phyloP scores from a whole-genome alignment of 1,140 invertebrate genomes.

The Sycobia sp. region DNA sequence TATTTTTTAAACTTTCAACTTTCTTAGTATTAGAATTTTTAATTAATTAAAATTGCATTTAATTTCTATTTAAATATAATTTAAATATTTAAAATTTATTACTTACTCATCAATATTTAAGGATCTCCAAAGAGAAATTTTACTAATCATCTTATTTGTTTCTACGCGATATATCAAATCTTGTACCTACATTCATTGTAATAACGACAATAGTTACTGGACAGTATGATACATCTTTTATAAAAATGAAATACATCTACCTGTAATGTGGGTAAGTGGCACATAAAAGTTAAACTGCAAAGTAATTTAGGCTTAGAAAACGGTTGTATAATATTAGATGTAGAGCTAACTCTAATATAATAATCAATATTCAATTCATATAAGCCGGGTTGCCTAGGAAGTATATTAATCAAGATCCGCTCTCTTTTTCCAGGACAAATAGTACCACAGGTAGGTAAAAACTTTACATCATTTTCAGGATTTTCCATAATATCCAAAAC shows the following conservation, averaged over 20 bases:
- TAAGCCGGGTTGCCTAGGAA: slow-evolving; percentile 38
- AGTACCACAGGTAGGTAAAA: slow-evolving; percentile 38
- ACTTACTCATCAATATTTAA: slow-evolving; percentile 46
- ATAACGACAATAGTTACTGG: background rate
- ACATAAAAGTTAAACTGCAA: slow-evolving; percentile 43
- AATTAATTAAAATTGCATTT: background rate
- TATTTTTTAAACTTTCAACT: too few relatives aligned
- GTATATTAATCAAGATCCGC: slow-evolving; percentile 39
- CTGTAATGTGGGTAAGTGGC: slow-evolving; percentile 44
- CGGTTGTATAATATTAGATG: slow-evolving; percentile 17
- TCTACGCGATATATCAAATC: slow-evolving; percentile 42
- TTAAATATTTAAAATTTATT: too few relatives aligned
- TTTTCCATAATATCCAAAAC: slow-evolving; percentile 27
- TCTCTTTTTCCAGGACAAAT: slow-evolving; percentile 36
- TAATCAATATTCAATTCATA: slow-evolving; percentile 46
- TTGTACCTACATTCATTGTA: slow-evolving; percentile 36
- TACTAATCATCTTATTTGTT: slow-evolving; percentile 35
- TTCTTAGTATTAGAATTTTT: too few relatives aligned
- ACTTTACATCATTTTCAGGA: slow-evolving; percentile 37
- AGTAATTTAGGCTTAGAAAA: slow-evolving; percentile 31
- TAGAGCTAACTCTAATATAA: slow-evolving; percentile 32
- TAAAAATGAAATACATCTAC: slow-evolving; percentile 32
- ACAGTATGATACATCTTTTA: too few relatives aligned
- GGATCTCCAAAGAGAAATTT: slow-evolving; percentile 44
- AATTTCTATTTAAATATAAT: background rate